phyloP scores from a whole-genome alignment of 2,888 invertebrate species.

The Odontothrips loti region DNA sequence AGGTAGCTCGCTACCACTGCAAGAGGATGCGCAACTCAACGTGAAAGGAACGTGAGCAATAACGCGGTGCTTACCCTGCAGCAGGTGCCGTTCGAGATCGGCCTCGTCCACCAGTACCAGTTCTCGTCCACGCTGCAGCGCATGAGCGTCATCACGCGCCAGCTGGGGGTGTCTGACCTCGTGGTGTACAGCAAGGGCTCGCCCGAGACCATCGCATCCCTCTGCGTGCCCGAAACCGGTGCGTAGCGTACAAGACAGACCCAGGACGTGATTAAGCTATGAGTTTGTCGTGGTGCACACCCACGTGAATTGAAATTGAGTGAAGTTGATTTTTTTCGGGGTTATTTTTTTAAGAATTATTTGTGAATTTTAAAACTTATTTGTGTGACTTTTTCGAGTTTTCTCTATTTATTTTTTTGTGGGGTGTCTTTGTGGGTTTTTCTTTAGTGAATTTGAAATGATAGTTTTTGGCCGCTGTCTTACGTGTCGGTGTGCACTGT shows the following conservation, averaged over 20 bases:
- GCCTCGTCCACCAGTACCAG: slow-evolving; percentile 54
- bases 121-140: slow-evolving; percentile 54
- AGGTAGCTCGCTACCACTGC: not conserved
- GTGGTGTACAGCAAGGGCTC: slow-evolving; percentile 54
- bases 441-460: too few relatives aligned
- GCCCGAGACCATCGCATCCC: slow-evolving; percentile 53
- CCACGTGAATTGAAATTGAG: too few relatives aligned
- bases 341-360: too few relatives aligned
- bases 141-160: slow-evolving; percentile 53
- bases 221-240: slow-evolving; percentile 49
- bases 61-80: slow-evolving; percentile 43
- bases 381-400: too few relatives aligned
- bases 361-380: too few relatives aligned
- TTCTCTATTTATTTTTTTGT: not conserved
- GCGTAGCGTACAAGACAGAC: slow-evolving; percentile 27
- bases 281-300: too few relatives aligned
- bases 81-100: slow-evolving; percentile 45
- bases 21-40: not conserved
- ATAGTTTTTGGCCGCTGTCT: too few relatives aligned
- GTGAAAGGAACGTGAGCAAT: not conserved
- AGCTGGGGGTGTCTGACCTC: slow-evolving; percentile 43
- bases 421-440: not conserved
- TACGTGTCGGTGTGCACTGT: slow-evolving; percentile 35
- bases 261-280: too few relatives aligned
- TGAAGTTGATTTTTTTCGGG: too few relatives aligned